Base-by-base conservation (phyloP, 1,140 invertebrate species). In the Protaetia brevitarsis region DNA sequence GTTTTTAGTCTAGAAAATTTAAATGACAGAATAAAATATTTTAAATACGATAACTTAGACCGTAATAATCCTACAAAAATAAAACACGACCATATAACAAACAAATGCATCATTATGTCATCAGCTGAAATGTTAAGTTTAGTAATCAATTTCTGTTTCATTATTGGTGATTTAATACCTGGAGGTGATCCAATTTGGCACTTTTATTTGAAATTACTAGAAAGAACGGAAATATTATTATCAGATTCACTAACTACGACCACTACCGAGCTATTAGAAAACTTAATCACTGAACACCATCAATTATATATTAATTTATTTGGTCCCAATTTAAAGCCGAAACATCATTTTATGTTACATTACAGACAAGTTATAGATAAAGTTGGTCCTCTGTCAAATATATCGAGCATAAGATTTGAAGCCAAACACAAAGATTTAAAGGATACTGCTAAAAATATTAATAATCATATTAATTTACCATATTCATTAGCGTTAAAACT, bases 321-420 rank as follows among this genome's bases (percentile, higher is more conserved):
- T 34, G 60, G 69, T 41, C 59, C 62, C 13, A 36, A 30, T 58
- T 66, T 74, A n/a, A 73, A 73, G 26, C 69, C 71, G 11, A 74
- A 76, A 67, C 70, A 72, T 65, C 73, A 74, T 66, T 69, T 71
- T 65, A 28, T 76, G 3, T 13, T 74, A 11, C 74, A 76, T 63
- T 76, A 76, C 56, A 56, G 66, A 6, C 45, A 65, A 34, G 68
- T 72, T 28, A 71, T 76, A 26, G 19, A 37, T 16, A 45, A 63
- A 45, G 58, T 68, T 10, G 72, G 73, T 2, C 75, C 73, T 8
- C 64, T 70, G 37, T 60, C 58, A 29, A 64, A 68, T 66, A 64
- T 71, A 29, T 68, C 68, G 36, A 66, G 57, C 3, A 74, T 76
- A 65, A 62, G 64, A 65, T 76, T 66, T 70, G 75, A 76, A 68